Conservation (phyloP, 2,888 invertebrate species). For the Cynaeus angustus region DNA sequence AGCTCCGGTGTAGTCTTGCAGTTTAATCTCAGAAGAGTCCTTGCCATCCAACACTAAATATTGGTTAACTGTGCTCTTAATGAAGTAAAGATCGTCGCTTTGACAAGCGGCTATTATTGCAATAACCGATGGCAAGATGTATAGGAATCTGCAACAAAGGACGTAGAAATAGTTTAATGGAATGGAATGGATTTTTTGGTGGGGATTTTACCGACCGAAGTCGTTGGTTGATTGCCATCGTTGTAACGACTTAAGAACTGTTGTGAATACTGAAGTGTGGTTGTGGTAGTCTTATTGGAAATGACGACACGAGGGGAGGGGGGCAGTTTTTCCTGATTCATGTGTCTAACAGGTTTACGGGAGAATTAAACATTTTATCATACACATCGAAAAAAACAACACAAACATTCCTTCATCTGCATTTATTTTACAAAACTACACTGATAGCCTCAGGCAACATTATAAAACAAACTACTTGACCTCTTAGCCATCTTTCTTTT, state of each 20-base stretch:
- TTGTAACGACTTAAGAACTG: not conserved
- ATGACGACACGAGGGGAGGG: not conserved
- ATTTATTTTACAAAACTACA: no score
- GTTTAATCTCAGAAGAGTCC: not conserved
- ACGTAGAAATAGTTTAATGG: no score
- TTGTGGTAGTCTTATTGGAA: not conserved
- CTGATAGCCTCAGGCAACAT: no score
- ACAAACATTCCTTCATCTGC: not conserved
- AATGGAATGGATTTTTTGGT: no score
- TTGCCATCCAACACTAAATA: not conserved
- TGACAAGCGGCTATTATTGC: not conserved
- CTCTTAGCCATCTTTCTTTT: not conserved
- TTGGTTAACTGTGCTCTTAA: not conserved
- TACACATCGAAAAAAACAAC: not conserved
- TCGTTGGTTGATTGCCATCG: not conserved
- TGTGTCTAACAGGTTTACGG: not conserved
- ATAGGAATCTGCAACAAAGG: no score
- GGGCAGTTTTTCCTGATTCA: no score
- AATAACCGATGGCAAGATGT: not conserved
- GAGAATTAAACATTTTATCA: not conserved
- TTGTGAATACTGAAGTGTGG: not conserved
- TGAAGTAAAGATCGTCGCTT: not conserved
- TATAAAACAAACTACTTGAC: not conserved
- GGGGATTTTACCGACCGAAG: not conserved
- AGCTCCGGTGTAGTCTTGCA: not conserved